Evolutionary conservation across 2,797 vertebrate species (phyloP).

Genomic region (Apodemus agrarius): DNA sequence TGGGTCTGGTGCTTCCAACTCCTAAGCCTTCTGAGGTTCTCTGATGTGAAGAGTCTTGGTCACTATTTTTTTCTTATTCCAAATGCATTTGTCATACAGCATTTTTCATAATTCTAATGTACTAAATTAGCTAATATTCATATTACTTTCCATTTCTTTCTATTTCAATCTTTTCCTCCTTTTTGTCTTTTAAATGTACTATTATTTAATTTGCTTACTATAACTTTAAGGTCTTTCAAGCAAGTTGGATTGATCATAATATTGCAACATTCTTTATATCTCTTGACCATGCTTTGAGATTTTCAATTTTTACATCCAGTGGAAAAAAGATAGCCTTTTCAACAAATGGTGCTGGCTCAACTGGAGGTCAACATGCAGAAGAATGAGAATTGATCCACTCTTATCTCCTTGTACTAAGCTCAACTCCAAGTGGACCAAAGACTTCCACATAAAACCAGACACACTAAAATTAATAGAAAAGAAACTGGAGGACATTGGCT

Average conservation of each 20-base stretch:
- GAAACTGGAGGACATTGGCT: too few relatives aligned
- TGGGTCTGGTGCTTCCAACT: background rate
- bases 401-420: too few relatives aligned
- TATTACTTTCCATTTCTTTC: background rate
- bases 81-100: background rate
- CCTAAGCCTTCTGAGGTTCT: background rate
- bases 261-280: background rate
- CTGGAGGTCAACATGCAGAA: too few relatives aligned
- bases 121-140: background rate
- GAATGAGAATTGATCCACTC: too few relatives aligned
- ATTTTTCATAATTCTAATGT: background rate
- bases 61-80: background rate
- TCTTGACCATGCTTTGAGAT: background rate
- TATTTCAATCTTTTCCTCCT: background rate
- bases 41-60: background rate
- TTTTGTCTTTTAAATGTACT: constrained; percentile 1
- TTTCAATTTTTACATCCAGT: background rate
- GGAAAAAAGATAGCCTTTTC: too few relatives aligned
- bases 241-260: background rate
- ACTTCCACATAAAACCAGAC: too few relatives aligned
- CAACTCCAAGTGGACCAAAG: too few relatives aligned
- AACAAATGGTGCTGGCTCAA: too few relatives aligned
- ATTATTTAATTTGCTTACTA: background rate
- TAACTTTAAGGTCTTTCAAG: background rate
- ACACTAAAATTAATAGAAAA: too few relatives aligned